Evolutionary conservation across 1,140 invertebrate species (phyloP).

Genomic region (Spodoptera frugiperda): DNA sequence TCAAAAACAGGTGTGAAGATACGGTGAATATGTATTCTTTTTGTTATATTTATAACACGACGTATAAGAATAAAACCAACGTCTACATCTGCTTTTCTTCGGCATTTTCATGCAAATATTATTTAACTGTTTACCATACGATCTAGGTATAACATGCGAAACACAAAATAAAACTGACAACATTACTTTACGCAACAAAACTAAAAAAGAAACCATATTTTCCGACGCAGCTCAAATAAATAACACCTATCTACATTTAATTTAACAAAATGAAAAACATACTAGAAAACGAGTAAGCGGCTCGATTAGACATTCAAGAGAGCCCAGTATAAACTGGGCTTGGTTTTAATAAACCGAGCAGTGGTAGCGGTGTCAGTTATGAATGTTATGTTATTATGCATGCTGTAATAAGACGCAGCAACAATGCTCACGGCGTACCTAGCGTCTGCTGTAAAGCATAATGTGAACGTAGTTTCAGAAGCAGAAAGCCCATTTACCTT

Average conservation of each 20-base stretch:
- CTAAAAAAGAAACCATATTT: neutral
- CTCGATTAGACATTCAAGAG: slow-evolving; percentile 70
- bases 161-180: neutral
- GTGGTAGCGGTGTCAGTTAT: slow-evolving; percentile 65
- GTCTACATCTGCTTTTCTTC: too few species aligned
- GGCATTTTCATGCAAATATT: too few species aligned
- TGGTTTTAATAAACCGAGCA: slow-evolving; percentile 69
- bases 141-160: too few species aligned
- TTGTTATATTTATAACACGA: too few species aligned
- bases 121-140: too few species aligned
- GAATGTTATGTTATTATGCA: slow-evolving; percentile 71
- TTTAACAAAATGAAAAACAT: slow-evolving; percentile 33
- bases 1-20: too few species aligned
- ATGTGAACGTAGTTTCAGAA: slow-evolving; percentile 66
- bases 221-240: slow-evolving; percentile 7
- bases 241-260: slow-evolving; percentile 18
- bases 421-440: slow-evolving; percentile 57
- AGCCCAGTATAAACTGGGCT: slow-evolving; percentile 59
- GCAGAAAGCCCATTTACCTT: slow-evolving; percentile 76
- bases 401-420: slow-evolving; percentile 63
- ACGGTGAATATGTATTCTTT: too few species aligned
- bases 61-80: too few species aligned
- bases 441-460: slow-evolving; percentile 63
- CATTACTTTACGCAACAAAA: neutral
- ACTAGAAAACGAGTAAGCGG: slow-evolving; percentile 65